These are phyloP conservation scores for Athene noctua DNA, from an alignment of 2,113 vertebrate genomes.

Conservation along the genomic window DNA sequence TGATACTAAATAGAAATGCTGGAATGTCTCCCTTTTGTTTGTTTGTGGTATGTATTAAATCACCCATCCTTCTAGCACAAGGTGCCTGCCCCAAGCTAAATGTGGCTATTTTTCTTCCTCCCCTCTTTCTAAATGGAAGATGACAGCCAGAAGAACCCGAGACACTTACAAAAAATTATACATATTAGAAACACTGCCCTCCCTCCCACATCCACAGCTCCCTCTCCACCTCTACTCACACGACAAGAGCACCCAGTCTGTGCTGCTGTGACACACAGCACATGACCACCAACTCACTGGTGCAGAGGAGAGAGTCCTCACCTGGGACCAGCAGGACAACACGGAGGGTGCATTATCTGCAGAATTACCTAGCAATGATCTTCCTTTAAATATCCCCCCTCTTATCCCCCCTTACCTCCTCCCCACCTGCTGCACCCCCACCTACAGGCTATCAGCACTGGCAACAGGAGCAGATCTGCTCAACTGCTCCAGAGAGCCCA, in stretches of 20 bases:
- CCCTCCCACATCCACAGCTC: background rate
- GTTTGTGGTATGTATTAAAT: background rate
- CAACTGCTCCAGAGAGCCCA: background rate
- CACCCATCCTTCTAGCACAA: background rate
- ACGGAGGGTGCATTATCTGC: conserved; percentile 16
- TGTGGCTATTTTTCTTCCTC: background rate
- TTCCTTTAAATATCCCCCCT: conserved; percentile 40
- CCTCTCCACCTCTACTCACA: conserved; percentile 35
- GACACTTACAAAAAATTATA: background rate
- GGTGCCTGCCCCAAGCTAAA: background rate
- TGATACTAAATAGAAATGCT: background rate
- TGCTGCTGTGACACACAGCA: conserved; percentile 38
- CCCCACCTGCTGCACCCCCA: background rate
- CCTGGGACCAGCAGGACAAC: background rate
- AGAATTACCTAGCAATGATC: background rate
- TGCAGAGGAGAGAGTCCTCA: background rate
- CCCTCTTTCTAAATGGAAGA: background rate
- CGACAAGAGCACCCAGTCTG: background rate
- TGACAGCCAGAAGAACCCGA: background rate
- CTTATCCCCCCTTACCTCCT: background rate
- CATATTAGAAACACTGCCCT: accelerated
- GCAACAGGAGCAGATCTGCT: background rate
- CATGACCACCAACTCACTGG: background rate
- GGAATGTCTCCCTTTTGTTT: background rate
- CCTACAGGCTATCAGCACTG: background rate